phyloP scores from a whole-genome alignment of 1,140 invertebrate genomes.

The Drosophila baimaii region DNA sequence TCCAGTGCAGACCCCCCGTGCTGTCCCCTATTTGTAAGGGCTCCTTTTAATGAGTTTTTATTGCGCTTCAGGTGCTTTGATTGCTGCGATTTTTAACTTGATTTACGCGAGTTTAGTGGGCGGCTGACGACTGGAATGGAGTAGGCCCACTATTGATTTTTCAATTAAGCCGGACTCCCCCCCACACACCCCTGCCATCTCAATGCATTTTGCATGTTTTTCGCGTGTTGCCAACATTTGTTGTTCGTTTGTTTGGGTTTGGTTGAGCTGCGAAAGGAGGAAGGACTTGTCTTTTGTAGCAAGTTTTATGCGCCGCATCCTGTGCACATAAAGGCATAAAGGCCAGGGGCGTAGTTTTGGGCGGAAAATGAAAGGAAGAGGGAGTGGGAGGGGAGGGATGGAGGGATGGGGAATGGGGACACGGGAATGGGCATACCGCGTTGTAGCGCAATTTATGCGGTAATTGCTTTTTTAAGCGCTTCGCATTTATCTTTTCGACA shows the following conservation, averaged over 20 bases:
- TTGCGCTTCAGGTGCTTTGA: slow-evolving; percentile 80
- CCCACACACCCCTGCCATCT: not conserved
- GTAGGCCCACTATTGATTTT: slow-evolving; percentile 73
- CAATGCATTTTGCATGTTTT: slow-evolving; percentile 82
- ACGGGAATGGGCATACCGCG: slow-evolving; percentile 23
- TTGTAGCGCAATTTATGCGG: slow-evolving; percentile 80
- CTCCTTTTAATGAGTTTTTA: slow-evolving; percentile 78
- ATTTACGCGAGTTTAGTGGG: slow-evolving; percentile 72
- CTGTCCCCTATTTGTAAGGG: slow-evolving; percentile 20
- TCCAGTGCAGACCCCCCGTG: slow-evolving; percentile 19
- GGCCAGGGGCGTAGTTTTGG: slow-evolving; percentile 3
- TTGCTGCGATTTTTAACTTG: slow-evolving; percentile 82
- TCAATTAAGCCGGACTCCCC: slow-evolving; percentile 65
- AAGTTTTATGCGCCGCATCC: slow-evolving; percentile 76
- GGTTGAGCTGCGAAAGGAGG: slow-evolving; percentile 28
- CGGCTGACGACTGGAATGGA: slow-evolving; percentile 2
- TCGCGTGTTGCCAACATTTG: slow-evolving; percentile 70
- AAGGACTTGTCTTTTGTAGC: slow-evolving; percentile 60
- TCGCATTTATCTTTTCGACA: slow-evolving; percentile 83
- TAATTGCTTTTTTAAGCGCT: slow-evolving; percentile 84
- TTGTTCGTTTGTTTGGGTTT: slow-evolving; percentile 38
- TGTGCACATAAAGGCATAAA: slow-evolving; percentile 37
- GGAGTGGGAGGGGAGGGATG: slow-evolving; percentile 6
- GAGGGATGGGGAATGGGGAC: not conserved
- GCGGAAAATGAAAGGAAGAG: slow-evolving; percentile 41